Conservation (phyloP, 2,797 vertebrate genomes). For the Amblyopsis hoosieri region DNA sequence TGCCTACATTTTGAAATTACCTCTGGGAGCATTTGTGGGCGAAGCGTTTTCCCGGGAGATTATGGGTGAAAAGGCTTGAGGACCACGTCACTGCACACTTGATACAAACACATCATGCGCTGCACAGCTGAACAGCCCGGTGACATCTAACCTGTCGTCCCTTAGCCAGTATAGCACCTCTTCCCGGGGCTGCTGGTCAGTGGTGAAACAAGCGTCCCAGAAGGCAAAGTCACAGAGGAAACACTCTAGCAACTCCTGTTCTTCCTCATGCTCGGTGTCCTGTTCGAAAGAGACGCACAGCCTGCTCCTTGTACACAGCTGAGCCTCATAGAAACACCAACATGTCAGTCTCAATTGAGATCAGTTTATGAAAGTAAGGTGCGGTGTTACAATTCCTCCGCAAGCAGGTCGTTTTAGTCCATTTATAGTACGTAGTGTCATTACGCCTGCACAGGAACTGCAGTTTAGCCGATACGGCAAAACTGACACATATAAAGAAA, state of each 20-base stretch:
- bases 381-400: too few relatives aligned
- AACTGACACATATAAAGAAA: too few relatives aligned
- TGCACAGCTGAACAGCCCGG: neutral
- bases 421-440: too few relatives aligned
- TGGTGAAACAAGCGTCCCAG: constrained; percentile 73
- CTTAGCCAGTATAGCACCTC: constrained; percentile 69
- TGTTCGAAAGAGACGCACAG: neutral
- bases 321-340: constrained; percentile 25
- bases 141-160: constrained; percentile 63
- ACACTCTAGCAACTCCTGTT: constrained; percentile 57
- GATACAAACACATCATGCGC: neutral
- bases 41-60: too few relatives aligned
- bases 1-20: too few relatives aligned
- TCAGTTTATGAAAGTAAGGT: constrained; percentile 21
- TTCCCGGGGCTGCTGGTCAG: constrained; percentile 63
- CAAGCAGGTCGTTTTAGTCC: too few relatives aligned
- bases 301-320: constrained; percentile 55
- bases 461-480: too few relatives aligned
- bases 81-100: neutral
- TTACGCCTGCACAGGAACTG: too few relatives aligned
- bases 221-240: constrained; percentile 75
- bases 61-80: too few relatives aligned
- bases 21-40: too few relatives aligned
- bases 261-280: constrained; percentile 9
- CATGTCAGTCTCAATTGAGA: too few relatives aligned